Base-by-base conservation (phyloP, 2,888 invertebrate species). In the Melanophora roralis region DNA sequence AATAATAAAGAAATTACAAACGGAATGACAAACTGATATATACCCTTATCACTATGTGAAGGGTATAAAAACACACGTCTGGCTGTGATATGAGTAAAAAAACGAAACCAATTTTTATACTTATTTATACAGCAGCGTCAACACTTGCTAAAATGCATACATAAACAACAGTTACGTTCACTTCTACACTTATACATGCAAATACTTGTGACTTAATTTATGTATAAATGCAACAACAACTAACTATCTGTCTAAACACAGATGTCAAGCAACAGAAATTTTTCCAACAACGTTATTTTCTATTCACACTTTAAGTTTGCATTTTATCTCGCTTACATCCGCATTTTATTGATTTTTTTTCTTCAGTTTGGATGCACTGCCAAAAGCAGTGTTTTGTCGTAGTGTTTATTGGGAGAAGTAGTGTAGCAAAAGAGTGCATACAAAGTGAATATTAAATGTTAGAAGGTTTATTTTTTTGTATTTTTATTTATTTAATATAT, bases 391-490 rank as follows among this genome's bases (percentile, higher is more conserved):
- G n/a, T n/a, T n/a, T n/a, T n/a, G n/a, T n/a, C 9, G 19, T 40
- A 51, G 8, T 7, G n/a, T 32, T 27, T 27, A 27, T n/a, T n/a
- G 64, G 14, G 38, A 49, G 6, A 34, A 55, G 32, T 16, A 53
- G 45, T 5, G 14, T 14, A 47, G 21, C n/a, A 43, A 32, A 65
- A 23, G 14, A 11, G 8, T 43, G 23, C 19, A 19, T 43, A 43
- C 38, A 53, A 32, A 34, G 53, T 43, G 55, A 43, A 67, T 67
- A 67, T 67, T 67, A 43, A 55, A 34, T 53, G n/a, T 53, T 45
- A 34, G 43, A 67, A 67, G 67, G 53, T 67, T 32, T 55, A 55
- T 43, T 53, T 53, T 53, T 53, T 11, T 45, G 14, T 34, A 43
- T 55, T n/a, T n/a, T n/a, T n/a, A n/a, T n/a, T n/a, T n/a, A n/a